Base-by-base conservation (phyloP, 2,888 invertebrate species). In the Latheticus oryzae region DNA sequence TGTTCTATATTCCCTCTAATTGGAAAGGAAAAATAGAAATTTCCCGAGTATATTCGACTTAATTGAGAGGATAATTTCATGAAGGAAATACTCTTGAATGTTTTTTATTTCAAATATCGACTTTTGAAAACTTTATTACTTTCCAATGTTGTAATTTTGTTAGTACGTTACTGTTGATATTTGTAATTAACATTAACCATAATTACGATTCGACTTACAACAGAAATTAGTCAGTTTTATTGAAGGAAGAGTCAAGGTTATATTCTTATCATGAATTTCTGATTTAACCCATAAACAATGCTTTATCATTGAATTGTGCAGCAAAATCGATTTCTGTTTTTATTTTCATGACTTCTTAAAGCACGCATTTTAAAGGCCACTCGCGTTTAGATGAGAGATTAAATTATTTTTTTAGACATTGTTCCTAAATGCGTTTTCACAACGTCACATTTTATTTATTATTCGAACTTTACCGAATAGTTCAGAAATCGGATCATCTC, bases 201-300 rank as follows among this genome's bases (percentile, higher is more conserved):
- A 48, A 48, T 48, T 13, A 48, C 24, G 35, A 48, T 45, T 35
- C 48, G 26, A 8, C 47, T 48, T 45, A 45, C 33, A 48, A 48
- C 35, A 48, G 35, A 48, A 48, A 48, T 48, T 48, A 48, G 48
- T 33, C 35, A 48, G 24, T 23, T 35, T 33, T 48, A 35, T 32
- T 21, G 35, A 24, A 19, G 11, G 16, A 45, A 32, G 48, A 35
- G 26, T 48, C 35, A 48, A 48, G 35, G 48, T 35, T 21, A 9
- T 16, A 13, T 35, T 33, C 47, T 48, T 48, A 48, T 48, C 48
- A 48, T 21, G n/a, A 32, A 21, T 19, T 21, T 12, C 9, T 15
- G 5, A 19, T 24, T 43, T 32, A 9, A 32, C 19, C 26, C 21
- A 9, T 32, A 32, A 33, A 32, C 32, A 47, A 30, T 13, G 9